A percentile compares a stretch with the other conserved stretches of the same genome.
phyloP scores from a whole-genome alignment of 2,888 invertebrate genomes.

The Caenorhabditis sp. region DNA sequence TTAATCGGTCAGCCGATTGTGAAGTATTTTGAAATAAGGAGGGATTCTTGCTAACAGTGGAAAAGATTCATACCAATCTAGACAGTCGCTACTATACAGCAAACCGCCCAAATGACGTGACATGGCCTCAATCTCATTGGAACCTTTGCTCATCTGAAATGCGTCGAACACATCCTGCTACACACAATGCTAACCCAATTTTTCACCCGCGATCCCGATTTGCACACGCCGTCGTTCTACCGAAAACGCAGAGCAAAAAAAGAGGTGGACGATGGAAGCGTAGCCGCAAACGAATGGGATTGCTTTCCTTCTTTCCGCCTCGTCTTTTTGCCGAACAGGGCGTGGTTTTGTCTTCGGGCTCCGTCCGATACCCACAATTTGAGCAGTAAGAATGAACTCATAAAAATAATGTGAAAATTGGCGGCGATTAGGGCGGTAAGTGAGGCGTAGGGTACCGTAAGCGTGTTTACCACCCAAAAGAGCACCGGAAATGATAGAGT shows the following conservation, averaged over 20 bases:
- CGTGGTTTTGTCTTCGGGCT: too few species aligned
- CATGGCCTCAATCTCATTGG: background rate
- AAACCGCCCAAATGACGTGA: background rate
- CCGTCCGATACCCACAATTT: too few species aligned
- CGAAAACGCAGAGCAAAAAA: background rate
- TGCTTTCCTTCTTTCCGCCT: conserved; percentile 9
- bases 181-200: conserved; percentile 1
- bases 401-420: conserved; percentile 33
- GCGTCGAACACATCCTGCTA: background rate
- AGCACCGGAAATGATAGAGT: conserved; percentile 35
- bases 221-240: conserved; percentile 4
- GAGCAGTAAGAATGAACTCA: conserved; percentile 7
- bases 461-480: background rate
- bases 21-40: too few species aligned
- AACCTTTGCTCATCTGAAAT: background rate
- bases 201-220: background rate
- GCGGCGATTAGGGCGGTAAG: too few species aligned
- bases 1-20: background rate
- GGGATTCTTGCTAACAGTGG: too few species aligned
- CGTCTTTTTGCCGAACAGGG: conserved; percentile 8
- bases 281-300: conserved; percentile 30
- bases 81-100: too few species aligned
- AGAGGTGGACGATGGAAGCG: background rate
- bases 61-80: too few species aligned
- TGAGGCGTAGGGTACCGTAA: conserved; percentile 34